phyloP scores from a whole-genome alignment of 2,113 vertebrate genomes.

The Cololabis saira region DNA sequence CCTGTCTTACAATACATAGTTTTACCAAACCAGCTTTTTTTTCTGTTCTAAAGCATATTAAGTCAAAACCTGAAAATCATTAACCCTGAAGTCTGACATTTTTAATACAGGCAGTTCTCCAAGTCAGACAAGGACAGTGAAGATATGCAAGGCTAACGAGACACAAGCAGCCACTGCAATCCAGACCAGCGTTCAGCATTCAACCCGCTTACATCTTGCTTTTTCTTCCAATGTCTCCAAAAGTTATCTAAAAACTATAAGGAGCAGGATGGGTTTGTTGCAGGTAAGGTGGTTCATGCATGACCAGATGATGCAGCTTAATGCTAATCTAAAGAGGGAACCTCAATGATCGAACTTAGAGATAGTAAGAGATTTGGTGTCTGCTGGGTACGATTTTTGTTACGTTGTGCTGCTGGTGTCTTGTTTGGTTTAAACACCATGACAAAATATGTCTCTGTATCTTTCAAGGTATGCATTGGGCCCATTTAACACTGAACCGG shows the following conservation, averaged over 20 bases:
- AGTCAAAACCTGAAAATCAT: constrained; percentile 58
- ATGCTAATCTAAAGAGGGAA: too few relatives aligned
- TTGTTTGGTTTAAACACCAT: too few relatives aligned
- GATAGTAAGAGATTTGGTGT: too few relatives aligned
- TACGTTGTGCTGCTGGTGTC: too few relatives aligned
- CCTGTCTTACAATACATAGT: constrained; percentile 17
- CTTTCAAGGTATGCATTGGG: too few relatives aligned
- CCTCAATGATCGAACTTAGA: too few relatives aligned
- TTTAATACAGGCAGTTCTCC: constrained; percentile 34
- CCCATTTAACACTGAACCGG: too few relatives aligned
- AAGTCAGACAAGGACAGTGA: constrained; percentile 46
- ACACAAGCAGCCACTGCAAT: constrained; percentile 54
- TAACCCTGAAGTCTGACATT: constrained; percentile 61
- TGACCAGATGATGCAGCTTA: too few relatives aligned
- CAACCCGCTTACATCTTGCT: constrained; percentile 36
- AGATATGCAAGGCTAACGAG: constrained; percentile 72
- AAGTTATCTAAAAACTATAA: constrained; percentile 16
- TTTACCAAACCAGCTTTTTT: constrained; percentile 5
- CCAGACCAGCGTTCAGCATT: constrained; percentile 41
- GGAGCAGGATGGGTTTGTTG: neutral
- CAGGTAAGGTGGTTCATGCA: too few relatives aligned
- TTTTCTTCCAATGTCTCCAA: constrained; percentile 15
- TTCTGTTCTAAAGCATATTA: constrained; percentile 35
- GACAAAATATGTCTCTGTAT: too few relatives aligned
- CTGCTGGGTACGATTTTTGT: too few relatives aligned